These are phyloP conservation scores for Alentia gelatinosa DNA, from an alignment of 2,888 invertebrate species.

Conservation along the genomic window DNA sequence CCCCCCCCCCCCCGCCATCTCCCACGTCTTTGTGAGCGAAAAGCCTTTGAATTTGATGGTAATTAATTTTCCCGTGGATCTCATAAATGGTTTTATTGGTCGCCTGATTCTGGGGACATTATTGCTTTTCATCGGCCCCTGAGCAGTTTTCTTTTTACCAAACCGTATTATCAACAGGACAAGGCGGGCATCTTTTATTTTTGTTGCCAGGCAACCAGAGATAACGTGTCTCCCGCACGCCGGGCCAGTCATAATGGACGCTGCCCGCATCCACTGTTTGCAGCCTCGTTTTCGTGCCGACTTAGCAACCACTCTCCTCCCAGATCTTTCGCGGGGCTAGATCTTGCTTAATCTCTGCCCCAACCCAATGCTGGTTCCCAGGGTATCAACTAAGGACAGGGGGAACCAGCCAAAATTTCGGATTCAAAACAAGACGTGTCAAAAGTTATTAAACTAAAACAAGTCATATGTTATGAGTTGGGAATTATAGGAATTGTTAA, in stretches of 20 bases:
- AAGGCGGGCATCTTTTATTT: neutral
- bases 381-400: no score
- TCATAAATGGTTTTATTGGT: neutral
- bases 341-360: no score
- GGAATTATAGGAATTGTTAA: no score
- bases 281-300: neutral
- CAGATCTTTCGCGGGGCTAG: no score
- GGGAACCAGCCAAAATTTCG: no score
- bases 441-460: no score
- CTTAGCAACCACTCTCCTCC: no score
- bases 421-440: no score
- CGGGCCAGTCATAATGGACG: neutral
- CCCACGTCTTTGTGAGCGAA: neutral
- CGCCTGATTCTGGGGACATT: constrained; percentile 17
- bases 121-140: constrained; percentile 13
- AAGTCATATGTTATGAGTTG: no score
- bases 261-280: neutral
- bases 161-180: constrained; percentile 17
- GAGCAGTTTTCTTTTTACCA: constrained; percentile 9
- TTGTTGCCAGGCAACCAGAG: constrained; percentile 22
- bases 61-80: constrained; percentile 21
- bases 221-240: neutral
- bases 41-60: constrained; percentile 16
- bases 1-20: neutral
- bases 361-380: no score